phyloP scores from a whole-genome alignment of 64 coral and sea anemone genomes.

The Porites australiensis region DNA sequence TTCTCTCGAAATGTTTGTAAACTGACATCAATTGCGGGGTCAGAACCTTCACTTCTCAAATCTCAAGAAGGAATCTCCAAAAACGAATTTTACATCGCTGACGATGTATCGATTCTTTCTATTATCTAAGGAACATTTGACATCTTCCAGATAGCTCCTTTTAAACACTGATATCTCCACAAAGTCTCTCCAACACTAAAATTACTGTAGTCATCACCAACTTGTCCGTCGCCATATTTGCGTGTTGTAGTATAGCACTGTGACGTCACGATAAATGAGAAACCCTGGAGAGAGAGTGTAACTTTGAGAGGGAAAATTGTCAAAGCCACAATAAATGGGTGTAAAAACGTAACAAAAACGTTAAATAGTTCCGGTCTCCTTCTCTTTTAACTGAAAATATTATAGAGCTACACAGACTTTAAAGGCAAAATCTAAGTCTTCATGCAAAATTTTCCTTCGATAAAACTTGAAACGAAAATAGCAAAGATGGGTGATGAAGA shows the following conservation, averaged over 20 bases:
- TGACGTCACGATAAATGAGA: conserved; percentile 5
- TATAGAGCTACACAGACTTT: background rate
- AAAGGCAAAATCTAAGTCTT: no score
- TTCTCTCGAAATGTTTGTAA: background rate
- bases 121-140: background rate
- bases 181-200: background rate
- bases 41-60: background rate
- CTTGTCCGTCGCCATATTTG: conserved; percentile 29
- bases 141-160: background rate
- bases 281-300: conserved; percentile 35
- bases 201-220: background rate
- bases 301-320: background rate
- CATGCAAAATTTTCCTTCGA: no score
- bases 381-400: conserved; percentile 1
- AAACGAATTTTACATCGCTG: background rate
- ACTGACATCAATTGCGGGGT: background rate
- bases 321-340: background rate
- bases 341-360: background rate
- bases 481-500: no score
- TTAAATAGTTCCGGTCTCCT: conserved; percentile 31
- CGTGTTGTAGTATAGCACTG: conserved; percentile 3
- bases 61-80: background rate
- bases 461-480: no score
- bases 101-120: background rate
- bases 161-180: background rate